Evolutionary conservation across 37 sponge, comb jelly and placozoan species (phyloP).

Genomic region (Sycon ciliatum): DNA sequence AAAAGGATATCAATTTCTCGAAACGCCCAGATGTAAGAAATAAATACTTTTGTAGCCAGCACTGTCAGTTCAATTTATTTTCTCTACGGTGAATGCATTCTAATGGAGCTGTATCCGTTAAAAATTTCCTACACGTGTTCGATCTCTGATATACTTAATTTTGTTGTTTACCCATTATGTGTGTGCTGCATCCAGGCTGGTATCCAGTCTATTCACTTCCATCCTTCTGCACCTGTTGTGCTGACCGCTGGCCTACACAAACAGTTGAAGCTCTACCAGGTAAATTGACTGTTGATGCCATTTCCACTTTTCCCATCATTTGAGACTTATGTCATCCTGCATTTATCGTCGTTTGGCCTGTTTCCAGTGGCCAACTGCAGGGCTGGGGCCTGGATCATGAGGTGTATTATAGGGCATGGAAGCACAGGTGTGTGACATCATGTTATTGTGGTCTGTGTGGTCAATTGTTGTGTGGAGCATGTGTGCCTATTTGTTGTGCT

Average conservation of each 20-base stretch:
- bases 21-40: too few species aligned
- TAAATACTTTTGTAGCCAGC: too few species aligned
- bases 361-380: too few species aligned
- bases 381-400: too few species aligned
- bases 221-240: slow-evolving; percentile 60
- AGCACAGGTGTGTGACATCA: too few species aligned
- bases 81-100: too few species aligned
- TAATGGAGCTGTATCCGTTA: too few species aligned
- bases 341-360: background rate
- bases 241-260: slow-evolving; percentile 79
- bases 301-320: background rate
- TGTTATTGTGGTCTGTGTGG: background rate
- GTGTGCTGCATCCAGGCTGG: slow-evolving; percentile 33
- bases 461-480: background rate
- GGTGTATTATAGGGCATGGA: too few species aligned
- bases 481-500: background rate
- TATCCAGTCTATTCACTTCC: slow-evolving; percentile 75
- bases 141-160: too few species aligned
- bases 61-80: too few species aligned
- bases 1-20: slow-evolving; percentile 43
- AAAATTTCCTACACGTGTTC: too few species aligned
- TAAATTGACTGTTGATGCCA: background rate
- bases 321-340: background rate
- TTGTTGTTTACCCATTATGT: too few species aligned
- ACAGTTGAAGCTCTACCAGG: slow-evolving; percentile 72